These are phyloP conservation scores for Pseudonaja textilis DNA, from an alignment of 2,113 vertebrate species.

Conservation along the genomic window DNA sequence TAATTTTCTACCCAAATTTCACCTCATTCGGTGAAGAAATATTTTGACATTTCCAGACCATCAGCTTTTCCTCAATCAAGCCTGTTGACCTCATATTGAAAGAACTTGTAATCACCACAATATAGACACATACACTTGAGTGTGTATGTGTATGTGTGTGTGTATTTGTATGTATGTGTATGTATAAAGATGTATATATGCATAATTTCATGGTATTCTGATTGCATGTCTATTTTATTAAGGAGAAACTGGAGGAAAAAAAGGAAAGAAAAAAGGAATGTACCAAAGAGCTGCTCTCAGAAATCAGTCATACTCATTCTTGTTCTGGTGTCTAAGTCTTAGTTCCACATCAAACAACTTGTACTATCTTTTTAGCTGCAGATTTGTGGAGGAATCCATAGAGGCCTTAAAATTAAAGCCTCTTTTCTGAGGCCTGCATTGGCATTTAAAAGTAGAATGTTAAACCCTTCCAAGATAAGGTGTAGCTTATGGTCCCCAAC, in stretches of 20 bases:
- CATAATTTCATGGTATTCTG: slow-evolving; percentile 6
- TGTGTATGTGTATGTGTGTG: too few species aligned
- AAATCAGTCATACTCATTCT: slow-evolving; percentile 2
- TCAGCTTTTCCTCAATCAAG: background rate
- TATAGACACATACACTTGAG: background rate
- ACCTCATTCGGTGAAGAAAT: background rate
- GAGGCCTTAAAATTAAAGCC: slow-evolving; percentile 55
- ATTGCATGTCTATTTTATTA: background rate
- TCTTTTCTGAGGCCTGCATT: slow-evolving; percentile 55
- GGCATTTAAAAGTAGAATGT: slow-evolving; percentile 55
- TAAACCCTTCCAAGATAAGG: slow-evolving; percentile 61
- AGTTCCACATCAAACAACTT: slow-evolving; percentile 46
- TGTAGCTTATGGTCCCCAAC: slow-evolving; percentile 41
- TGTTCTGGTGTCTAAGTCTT: slow-evolving; percentile 38
- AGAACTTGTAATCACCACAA: background rate
- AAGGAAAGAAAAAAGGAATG: background rate
- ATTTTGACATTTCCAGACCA: background rate
- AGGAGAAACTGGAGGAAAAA: background rate
- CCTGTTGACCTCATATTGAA: background rate
- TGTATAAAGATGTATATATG: background rate
- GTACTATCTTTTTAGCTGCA: slow-evolving; percentile 47
- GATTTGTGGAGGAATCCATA: slow-evolving; percentile 33
- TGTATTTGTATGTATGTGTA: background rate
- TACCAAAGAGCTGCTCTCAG: background rate
- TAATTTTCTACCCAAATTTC: background rate